A percentile compares a stretch with the other conserved stretches of the same genome.
Conservation (phyloP, 2,113 vertebrate genomes). For the Panurus biarmicus region DNA sequence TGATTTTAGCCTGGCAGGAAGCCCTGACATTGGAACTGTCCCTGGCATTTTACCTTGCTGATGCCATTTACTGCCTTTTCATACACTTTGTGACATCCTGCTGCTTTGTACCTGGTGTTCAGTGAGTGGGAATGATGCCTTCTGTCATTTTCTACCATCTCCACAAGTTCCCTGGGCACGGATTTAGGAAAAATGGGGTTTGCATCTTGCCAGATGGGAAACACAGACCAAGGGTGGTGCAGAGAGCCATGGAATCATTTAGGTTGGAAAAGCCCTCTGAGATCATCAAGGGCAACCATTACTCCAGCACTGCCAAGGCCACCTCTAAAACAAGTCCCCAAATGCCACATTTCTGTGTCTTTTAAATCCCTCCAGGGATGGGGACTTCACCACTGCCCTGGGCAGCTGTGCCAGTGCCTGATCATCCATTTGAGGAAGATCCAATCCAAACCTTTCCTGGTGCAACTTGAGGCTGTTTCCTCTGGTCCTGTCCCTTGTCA, state of each 20-base stretch:
- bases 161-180: fast-evolving
- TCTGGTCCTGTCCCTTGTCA: not conserved
- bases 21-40: not conserved
- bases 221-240: fast-evolving
- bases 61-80: not conserved
- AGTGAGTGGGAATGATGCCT: not conserved
- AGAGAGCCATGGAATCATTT: not conserved
- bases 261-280: not conserved
- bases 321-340: not conserved
- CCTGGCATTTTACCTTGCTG: not conserved
- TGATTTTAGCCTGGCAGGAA: not conserved
- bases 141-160: not conserved
- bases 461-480: not conserved
- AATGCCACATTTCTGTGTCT: not conserved
- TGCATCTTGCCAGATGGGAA: not conserved
- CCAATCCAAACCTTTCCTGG: not conserved
- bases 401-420: not conserved
- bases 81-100: not conserved
- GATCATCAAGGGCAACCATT: not conserved
- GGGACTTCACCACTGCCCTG: not conserved
- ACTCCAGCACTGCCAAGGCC: not conserved
- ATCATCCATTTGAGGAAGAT: not conserved
- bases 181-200: not conserved
- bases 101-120: not conserved
- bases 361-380: not conserved